These are phyloP conservation scores for Noctua comes DNA, from an alignment of 2,888 invertebrate genomes.

Conservation along the genomic window DNA sequence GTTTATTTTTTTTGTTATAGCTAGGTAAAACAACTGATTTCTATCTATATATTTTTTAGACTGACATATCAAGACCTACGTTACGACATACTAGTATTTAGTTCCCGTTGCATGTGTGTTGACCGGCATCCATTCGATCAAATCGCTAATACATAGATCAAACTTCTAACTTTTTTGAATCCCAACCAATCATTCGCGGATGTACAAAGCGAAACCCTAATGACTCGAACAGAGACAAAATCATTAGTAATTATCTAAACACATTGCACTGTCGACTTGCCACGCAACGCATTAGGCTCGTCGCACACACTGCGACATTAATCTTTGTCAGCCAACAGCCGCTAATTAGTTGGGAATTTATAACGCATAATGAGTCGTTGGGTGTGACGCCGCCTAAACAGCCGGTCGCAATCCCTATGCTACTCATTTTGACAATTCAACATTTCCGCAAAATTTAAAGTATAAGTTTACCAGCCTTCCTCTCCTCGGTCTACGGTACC, in stretches of 20 bases:
- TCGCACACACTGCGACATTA: conserved; percentile 69
- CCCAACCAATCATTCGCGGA: background rate
- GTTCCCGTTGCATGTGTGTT: background rate
- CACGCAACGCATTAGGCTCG: conserved; percentile 66
- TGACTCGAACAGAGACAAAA: conserved; percentile 35
- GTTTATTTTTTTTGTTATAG: background rate
- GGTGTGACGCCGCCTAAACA: conserved; percentile 59
- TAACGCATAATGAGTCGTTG: conserved; percentile 69
- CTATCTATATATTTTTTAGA: background rate
- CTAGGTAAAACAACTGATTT: background rate
- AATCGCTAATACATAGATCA: background rate
- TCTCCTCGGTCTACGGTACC: no score
- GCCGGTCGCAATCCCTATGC: conserved; percentile 34
- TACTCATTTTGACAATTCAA: background rate
- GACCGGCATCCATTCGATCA: background rate
- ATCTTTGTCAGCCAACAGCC: conserved; percentile 72
- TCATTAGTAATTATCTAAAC: conserved; percentile 49
- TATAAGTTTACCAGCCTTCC: no score
- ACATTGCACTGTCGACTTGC: conserved; percentile 53
- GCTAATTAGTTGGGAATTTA: conserved; percentile 76
- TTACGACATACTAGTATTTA: background rate
- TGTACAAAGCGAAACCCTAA: conserved; percentile 10
- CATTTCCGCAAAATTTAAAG: no score
- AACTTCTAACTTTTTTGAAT: background rate
- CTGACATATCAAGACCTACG: background rate